phyloP scores from a whole-genome alignment of 2,888 invertebrate species.

The Palloptera scutellata region DNA sequence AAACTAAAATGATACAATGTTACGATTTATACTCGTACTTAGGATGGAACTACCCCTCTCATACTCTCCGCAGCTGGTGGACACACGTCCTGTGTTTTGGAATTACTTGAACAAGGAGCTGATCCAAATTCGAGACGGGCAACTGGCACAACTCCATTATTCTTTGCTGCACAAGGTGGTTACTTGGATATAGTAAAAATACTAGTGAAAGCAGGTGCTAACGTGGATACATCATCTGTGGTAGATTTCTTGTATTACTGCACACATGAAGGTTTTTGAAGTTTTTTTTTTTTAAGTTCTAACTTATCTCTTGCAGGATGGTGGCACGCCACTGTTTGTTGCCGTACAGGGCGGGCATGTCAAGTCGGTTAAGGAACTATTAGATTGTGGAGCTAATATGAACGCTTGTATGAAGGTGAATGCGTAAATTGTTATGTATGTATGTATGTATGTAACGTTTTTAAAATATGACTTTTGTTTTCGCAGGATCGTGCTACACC shows the following conservation, averaged over 20 bases:
- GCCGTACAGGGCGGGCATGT: slow-evolving; percentile 90
- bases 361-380: slow-evolving; percentile 84
- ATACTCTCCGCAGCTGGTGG: slow-evolving; percentile 92
- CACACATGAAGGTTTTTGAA: too few relatives aligned
- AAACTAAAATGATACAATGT: too few relatives aligned
- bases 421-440: not conserved
- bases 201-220: slow-evolving; percentile 80
- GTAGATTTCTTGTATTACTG: slow-evolving; percentile 66
- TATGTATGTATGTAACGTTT: not conserved
- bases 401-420: slow-evolving; percentile 84
- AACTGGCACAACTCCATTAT: slow-evolving; percentile 92
- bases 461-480: not conserved
- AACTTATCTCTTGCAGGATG: slow-evolving; percentile 72
- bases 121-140: slow-evolving; percentile 85
- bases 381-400: slow-evolving; percentile 81
- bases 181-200: slow-evolving; percentile 82
- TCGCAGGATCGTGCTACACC: slow-evolving; percentile 88
- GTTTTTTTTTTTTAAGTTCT: too few relatives aligned
- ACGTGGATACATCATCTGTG: slow-evolving; percentile 80
- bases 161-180: slow-evolving; percentile 94
- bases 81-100: slow-evolving; percentile 83
- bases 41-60: slow-evolving; percentile 95
- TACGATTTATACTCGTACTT: slow-evolving; percentile 45
- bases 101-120: slow-evolving; percentile 89
- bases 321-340: slow-evolving; percentile 93